Evolutionary conservation across 2,888 invertebrate species (phyloP).

Genomic region (Drosophila sordidula): DNA sequence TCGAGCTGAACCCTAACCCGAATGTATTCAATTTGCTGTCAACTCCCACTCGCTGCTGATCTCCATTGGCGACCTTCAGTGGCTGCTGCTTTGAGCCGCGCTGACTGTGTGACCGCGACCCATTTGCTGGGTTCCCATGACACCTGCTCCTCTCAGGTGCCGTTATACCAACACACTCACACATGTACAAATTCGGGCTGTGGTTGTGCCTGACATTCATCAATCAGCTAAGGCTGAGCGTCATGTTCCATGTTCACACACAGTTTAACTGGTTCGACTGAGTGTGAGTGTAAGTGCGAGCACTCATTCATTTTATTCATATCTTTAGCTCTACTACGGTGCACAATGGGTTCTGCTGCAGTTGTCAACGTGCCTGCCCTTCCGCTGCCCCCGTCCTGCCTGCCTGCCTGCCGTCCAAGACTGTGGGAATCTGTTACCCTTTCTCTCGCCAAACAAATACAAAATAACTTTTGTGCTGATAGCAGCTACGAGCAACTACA

Average conservation of each 20-base stretch:
- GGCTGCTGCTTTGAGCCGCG: conserved; percentile 26
- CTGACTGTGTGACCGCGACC: conserved; percentile 62
- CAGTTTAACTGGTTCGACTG: conserved; percentile 54
- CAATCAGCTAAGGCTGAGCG: conserved; percentile 61
- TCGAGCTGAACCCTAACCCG: background rate
- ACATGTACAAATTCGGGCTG: conserved; percentile 24
- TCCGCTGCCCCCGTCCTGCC: conserved; percentile 20
- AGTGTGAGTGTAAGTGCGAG: conserved; percentile 27
- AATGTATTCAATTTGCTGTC: conserved; percentile 4
- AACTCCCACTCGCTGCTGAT: conserved; percentile 52
- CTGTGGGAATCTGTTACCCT: conserved; percentile 83
- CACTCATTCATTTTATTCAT: conserved; percentile 63
- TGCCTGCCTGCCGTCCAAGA: conserved; percentile 38
- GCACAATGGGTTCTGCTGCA: conserved; percentile 60
- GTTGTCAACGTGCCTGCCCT: conserved; percentile 68
- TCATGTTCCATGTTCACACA: conserved; percentile 62
- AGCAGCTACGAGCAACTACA: conserved; percentile 30
- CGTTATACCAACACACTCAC: conserved; percentile 43
- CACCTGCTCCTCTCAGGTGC: conserved; percentile 64
- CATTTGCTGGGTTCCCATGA: conserved; percentile 69
- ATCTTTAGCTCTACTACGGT: conserved; percentile 34
- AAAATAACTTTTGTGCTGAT: conserved; percentile 72
- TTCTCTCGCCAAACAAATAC: conserved; percentile 76
- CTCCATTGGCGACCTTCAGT: conserved; percentile 64
- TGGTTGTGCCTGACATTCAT: conserved; percentile 68